These are phyloP conservation scores for Cydia fagiglandana DNA, from an alignment of 1,140 invertebrate genomes.

Conservation along the genomic window DNA sequence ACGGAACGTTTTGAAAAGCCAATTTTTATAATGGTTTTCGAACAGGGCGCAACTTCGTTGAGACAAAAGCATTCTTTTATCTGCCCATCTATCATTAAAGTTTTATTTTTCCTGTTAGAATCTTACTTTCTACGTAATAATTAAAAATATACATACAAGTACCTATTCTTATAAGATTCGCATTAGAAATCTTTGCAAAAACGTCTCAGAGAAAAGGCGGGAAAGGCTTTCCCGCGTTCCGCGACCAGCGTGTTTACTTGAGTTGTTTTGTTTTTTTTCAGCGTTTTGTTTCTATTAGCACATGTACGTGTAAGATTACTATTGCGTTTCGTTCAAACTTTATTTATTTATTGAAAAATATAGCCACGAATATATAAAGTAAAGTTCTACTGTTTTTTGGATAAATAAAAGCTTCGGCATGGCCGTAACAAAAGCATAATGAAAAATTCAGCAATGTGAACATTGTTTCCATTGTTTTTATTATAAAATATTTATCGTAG, in stretches of 20 bases:
- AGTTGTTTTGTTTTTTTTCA: slow-evolving; percentile 38
- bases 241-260: slow-evolving; percentile 35
- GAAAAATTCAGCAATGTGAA: background rate
- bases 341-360: background rate
- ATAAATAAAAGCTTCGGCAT: background rate
- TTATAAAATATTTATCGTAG: background rate
- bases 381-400: background rate
- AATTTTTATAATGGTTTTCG: slow-evolving; percentile 1
- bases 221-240: slow-evolving; percentile 26
- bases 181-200: slow-evolving; percentile 22
- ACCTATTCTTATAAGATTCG: slow-evolving; percentile 28
- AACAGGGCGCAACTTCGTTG: background rate
- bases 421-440: background rate
- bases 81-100: background rate
- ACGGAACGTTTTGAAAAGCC: slow-evolving; percentile 1
- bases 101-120: background rate
- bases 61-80: background rate
- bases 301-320: background rate
- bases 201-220: slow-evolving; percentile 27
- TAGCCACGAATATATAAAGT: background rate
- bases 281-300: slow-evolving; percentile 38
- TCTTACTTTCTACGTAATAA: background rate
- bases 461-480: background rate
- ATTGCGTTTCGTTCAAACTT: background rate
- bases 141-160: background rate